Base-by-base conservation (phyloP, 2,113 vertebrate species). In the Gopherus flavomarginatus region DNA sequence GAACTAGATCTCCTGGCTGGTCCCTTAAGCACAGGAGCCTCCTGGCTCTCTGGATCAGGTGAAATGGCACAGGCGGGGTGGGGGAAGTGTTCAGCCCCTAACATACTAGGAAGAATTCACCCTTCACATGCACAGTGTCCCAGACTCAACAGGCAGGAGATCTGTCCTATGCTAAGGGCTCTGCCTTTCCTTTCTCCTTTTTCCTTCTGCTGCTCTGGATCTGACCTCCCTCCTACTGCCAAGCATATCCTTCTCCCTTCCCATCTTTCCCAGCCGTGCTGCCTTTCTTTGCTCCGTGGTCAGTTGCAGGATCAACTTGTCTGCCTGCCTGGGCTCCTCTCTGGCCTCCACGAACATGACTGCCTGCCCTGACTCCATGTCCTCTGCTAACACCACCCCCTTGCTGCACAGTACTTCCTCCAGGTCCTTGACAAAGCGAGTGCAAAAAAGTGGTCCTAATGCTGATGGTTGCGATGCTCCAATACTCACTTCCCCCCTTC, bases 211-310 rank as follows among this genome's bases (percentile, higher is more conserved):
- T 6, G 24, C 31, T 89, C 0, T 94, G 90, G 92, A 93, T 86
- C 87, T 54, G 90, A 79, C 89, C 22, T 29, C 35, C 44, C 1
- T 14, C 79, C 13, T 47, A 49, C 21, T 54, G 8, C 53, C 53
- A 47, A 47, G n/a, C n/a, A 47, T 47, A 5, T 65, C 77, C 77
- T n/a, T 59, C 81, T 75, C 52, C 31, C n/a, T 44, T 77, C 54
- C 13, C 81, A 26, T 82, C 0, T 49, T 24, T 84, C 62, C 47
- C 35, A 38, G 38, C 65, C n/a, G 49, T 24, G 49, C 35, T 69
- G 6, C n/a, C 56, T 79, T 53, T 78, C 59, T 4, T 0, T 42
- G 35, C 14, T 87, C 75, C 0, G 0, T 3, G 0, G 47, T 54
- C 24, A 42, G 1, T 50, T 86, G 35, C 19, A 0, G 2, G 13